Evolutionary conservation across 2,113 vertebrate species (phyloP), one percentile per base, ranked within the genome.

Genomic region (Solea senegalensis): DNA sequence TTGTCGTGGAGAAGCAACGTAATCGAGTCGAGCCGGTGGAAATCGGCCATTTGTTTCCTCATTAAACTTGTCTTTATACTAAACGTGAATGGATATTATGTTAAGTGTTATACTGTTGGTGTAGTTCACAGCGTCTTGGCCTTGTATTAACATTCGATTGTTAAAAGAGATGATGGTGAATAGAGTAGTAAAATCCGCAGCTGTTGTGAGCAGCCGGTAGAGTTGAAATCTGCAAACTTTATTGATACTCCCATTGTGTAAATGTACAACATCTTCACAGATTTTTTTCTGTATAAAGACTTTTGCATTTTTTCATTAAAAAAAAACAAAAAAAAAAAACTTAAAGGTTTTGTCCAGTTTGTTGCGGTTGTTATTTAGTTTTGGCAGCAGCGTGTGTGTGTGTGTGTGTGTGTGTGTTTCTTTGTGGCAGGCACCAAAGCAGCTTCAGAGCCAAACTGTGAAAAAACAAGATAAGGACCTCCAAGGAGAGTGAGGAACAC

Each of bases 271-370:
- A 59, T 57, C 49, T 53, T 80, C 48, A 75, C 39, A 27, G 57
- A 69, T 76, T 86, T 83, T 89, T 56, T 83, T 89, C 56, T 73
- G 14, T 86, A 76, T 89, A 88, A 90, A 89, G 41, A 50, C 56
- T 88, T 90, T 90, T 83, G 82, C 82, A 85, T 88, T 80, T 87
- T 85, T 87, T 65, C 45, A 48, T 14, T 46, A 46, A 46, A 21
- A 21, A 21, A 21, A 21, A 21, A 21, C 21, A 21, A 21, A 21
- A 21, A 21, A 14, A 54, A 34, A 56, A 83, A 76, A 65, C 16
- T 0, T 16, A 14, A n/a, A 10, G 3, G 1, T 8, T 9, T 16
- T 45, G 54, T 43, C 44, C 9, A 7, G 66, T 51, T 72, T 56
- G n/a, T 62, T 65, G 52, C 11, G n/a, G n/a, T n/a, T 48, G 13